These are phyloP conservation scores for Cotesia chilonis DNA, from an alignment of 1,140 invertebrate species.

Conservation along the genomic window DNA sequence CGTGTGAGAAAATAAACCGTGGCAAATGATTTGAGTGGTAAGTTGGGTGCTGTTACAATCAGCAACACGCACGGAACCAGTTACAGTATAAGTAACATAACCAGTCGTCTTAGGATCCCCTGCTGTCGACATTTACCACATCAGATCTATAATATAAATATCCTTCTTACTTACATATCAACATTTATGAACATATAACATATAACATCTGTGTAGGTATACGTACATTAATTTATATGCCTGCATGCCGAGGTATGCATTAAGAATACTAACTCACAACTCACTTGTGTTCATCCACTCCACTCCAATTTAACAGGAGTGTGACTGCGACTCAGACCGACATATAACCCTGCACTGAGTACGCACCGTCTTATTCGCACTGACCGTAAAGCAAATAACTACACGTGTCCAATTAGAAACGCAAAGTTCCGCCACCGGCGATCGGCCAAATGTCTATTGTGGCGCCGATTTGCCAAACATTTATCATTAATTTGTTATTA, in stretches of 20 bases:
- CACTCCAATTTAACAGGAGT: background rate
- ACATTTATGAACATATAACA: too few species aligned
- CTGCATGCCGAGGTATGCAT: background rate
- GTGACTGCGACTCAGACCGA: background rate
- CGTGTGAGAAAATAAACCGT: constrained; percentile 30
- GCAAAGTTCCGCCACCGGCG: constrained; percentile 43
- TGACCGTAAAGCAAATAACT: constrained; percentile 53
- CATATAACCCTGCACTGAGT: background rate
- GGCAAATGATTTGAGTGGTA: constrained; percentile 6
- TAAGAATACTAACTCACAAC: background rate
- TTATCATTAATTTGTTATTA: too few species aligned
- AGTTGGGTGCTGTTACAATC: too few species aligned
- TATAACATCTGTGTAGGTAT: too few species aligned
- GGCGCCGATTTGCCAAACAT: background rate
- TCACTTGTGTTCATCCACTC: background rate
- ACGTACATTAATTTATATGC: constrained; percentile 3
- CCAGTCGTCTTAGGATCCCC: too few species aligned
- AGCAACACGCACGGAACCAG: too few species aligned
- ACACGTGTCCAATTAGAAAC: constrained; percentile 60
- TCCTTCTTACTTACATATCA: too few species aligned
- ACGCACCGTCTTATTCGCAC: constrained; percentile 3
- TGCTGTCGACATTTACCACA: too few species aligned
- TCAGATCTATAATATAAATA: too few species aligned
- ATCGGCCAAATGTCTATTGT: constrained; percentile 21
- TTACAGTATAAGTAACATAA: too few species aligned